These are phyloP conservation scores for Chauna torquata DNA, from an alignment of 2,113 vertebrate genomes.

Conservation along the genomic window DNA sequence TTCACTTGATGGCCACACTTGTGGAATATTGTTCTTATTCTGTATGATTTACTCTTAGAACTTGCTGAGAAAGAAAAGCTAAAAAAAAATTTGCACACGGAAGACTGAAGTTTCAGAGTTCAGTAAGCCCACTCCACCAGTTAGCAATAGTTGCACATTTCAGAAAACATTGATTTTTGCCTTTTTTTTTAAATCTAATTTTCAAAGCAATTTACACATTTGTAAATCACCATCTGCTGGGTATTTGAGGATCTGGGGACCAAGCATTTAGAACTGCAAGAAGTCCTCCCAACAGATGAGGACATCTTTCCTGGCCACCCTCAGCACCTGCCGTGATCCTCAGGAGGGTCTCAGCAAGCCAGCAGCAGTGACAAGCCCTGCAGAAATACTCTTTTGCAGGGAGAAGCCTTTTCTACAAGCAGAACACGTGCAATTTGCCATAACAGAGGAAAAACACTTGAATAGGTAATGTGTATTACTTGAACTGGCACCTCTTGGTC, in stretches of 20 bases:
- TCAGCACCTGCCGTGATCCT: not conserved
- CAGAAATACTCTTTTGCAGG: not conserved
- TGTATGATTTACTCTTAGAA: not conserved
- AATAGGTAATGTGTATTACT: not conserved
- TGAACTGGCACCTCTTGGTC: not conserved
- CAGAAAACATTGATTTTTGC: not conserved
- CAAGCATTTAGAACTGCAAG: not conserved
- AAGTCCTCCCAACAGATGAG: slow-evolving; percentile 54
- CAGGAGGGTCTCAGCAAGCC: not conserved
- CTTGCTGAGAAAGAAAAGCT: not conserved
- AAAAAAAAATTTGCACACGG: not conserved
- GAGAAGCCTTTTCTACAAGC: not conserved
- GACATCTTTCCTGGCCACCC: slow-evolving; percentile 45
- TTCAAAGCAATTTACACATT: slow-evolving; percentile 21
- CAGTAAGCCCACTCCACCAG: not conserved
- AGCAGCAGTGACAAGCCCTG: not conserved
- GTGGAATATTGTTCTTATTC: not conserved
- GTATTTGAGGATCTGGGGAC: not conserved
- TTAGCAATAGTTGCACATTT: not conserved
- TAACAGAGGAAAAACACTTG: not conserved
- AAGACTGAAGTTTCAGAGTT: not conserved
- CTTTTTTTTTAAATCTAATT: not conserved
- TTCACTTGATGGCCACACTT: accelerated
- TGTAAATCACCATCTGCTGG: slow-evolving; percentile 55
- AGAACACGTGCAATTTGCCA: not conserved